Percentiles rank a stretch among this genome's conserved stretches.
Evolutionary conservation across 2,888 invertebrate genomes (phyloP).

Genomic region (Lordiphosa fenestrarum): DNA sequence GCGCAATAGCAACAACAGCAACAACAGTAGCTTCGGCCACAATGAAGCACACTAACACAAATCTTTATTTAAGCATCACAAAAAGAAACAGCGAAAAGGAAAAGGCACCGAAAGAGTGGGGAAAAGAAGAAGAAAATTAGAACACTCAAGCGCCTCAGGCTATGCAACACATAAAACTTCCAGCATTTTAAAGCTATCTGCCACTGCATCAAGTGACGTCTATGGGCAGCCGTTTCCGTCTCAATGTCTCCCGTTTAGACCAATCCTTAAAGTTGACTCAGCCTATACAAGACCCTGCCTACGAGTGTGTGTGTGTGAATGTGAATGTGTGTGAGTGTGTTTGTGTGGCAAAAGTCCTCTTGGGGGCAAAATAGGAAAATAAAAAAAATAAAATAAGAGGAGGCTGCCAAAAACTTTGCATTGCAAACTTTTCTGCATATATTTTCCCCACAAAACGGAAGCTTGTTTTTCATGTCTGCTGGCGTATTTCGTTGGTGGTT

Average conservation of each 20-base stretch:
- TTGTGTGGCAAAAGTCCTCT: slow-evolving; percentile 37
- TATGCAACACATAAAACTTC: slow-evolving; percentile 69
- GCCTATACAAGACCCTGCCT: slow-evolving; percentile 25
- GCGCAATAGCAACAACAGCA: slow-evolving; percentile 36
- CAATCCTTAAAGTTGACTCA: slow-evolving; percentile 61
- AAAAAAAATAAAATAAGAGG: slow-evolving; percentile 25
- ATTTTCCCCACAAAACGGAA: slow-evolving; percentile 67
- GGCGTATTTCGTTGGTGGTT: slow-evolving; percentile 48
- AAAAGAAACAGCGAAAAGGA: slow-evolving; percentile 23
- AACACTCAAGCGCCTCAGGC: slow-evolving; percentile 63
- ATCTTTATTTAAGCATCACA: slow-evolving; percentile 70
- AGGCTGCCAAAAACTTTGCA: slow-evolving; percentile 68
- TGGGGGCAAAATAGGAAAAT: slow-evolving; percentile 21
- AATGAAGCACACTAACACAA: slow-evolving; percentile 65
- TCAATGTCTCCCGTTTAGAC: slow-evolving; percentile 54
- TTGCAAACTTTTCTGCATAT: slow-evolving; percentile 71
- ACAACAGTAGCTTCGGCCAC: slow-evolving; percentile 26
- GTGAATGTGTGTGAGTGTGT: slow-evolving; percentile 24
- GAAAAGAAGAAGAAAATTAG: slow-evolving; percentile 48
- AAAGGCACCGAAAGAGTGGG: slow-evolving; percentile 3
- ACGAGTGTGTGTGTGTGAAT: slow-evolving; percentile 4
- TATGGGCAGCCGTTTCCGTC: slow-evolving; percentile 60
- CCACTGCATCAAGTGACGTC: slow-evolving; percentile 38
- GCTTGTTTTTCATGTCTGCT: slow-evolving; percentile 68
- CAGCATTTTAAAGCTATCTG: slow-evolving; percentile 11